Conservation (phyloP, 2,113 vertebrate species). For the Verasper variegatus region DNA sequence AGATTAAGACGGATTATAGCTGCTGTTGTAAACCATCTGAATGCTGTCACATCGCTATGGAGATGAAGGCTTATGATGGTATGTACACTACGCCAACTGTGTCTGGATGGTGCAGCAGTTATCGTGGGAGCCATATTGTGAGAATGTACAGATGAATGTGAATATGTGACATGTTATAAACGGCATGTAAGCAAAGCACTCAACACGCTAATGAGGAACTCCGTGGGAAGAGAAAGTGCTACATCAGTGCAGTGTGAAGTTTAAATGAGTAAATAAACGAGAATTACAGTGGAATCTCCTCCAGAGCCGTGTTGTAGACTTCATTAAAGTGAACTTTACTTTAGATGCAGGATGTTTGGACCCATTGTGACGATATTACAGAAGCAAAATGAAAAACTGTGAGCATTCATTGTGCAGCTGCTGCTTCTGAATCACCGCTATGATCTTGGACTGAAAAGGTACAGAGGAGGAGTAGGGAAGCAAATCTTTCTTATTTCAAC, state of each 20-base stretch:
- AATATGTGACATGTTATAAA: not conserved
- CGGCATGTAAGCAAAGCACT: not conserved
- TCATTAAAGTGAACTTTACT: not conserved
- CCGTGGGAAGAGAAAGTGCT: not conserved
- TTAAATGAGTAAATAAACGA: not conserved
- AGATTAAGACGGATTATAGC: slow-evolving; percentile 58
- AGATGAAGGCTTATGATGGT: slow-evolving; percentile 15
- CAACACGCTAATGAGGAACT: not conserved
- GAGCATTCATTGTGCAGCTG: not conserved
- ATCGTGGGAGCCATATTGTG: not conserved
- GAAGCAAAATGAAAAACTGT: not conserved
- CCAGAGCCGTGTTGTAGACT: not conserved
- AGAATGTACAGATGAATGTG: not conserved
- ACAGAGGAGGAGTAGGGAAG: not conserved
- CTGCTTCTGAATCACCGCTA: not conserved
- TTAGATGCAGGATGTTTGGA: not conserved
- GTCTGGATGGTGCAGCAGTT: not conserved
- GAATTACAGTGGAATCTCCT: not conserved
- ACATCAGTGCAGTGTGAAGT: not conserved
- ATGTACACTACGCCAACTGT: not conserved
- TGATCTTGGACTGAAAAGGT: not conserved
- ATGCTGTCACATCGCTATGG: slow-evolving; percentile 13
- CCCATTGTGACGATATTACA: not conserved
- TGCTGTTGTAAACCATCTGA: slow-evolving; percentile 41
- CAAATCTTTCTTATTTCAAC: not conserved